phyloP scores from a whole-genome alignment of 1,140 invertebrate species.

The Parapsyche elsis region DNA sequence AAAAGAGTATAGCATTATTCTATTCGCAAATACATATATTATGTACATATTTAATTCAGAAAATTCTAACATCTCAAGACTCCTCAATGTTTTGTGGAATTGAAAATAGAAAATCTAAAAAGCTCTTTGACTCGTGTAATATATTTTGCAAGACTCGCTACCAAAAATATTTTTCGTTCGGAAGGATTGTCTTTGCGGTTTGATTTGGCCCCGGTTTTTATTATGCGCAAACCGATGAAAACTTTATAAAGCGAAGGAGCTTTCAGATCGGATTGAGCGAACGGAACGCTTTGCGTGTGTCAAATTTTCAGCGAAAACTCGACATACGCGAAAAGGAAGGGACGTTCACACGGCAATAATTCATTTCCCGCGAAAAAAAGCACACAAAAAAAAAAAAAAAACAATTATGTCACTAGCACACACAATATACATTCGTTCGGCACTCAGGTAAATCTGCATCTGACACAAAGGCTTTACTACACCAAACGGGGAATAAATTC shows the following conservation, averaged over 20 bases:
- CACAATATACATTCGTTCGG: constrained; percentile 9
- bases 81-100: not conserved
- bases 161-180: not conserved
- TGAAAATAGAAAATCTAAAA: not conserved
- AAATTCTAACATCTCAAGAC: not conserved
- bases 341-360: constrained; percentile 49
- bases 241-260: constrained; percentile 28
- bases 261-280: constrained; percentile 8
- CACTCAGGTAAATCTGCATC: constrained; percentile 38
- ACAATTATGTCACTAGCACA: constrained; percentile 49
- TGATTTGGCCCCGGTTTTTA: constrained; percentile 15
- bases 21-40: too few relatives aligned
- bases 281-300: not conserved
- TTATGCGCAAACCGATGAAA: constrained; percentile 26
- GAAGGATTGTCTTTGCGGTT: not conserved
- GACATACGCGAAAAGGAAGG: constrained; percentile 1
- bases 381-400: constrained; percentile 29
- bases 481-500: constrained; percentile 43
- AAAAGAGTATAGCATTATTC: too few relatives aligned
- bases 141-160: not conserved
- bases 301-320: constrained; percentile 27
- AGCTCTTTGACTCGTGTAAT: not conserved
- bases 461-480: constrained; percentile 39
- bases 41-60: not conserved
- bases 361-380: constrained; percentile 43